Conservation (phyloP, 2,113 vertebrate species). For the Lynx canadensis region DNA sequence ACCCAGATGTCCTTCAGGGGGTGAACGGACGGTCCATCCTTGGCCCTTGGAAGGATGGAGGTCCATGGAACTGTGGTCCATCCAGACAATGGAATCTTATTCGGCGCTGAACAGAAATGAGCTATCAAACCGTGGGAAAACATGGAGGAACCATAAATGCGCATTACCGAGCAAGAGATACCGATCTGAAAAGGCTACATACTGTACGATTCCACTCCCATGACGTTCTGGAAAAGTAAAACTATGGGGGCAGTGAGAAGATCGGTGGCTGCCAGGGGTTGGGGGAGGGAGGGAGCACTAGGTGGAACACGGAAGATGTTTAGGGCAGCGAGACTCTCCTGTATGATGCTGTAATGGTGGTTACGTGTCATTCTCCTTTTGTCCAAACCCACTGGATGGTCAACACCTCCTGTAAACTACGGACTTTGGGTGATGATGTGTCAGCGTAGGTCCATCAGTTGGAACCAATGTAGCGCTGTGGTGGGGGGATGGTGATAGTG, state of each 20-base stretch:
- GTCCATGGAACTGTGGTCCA: no score
- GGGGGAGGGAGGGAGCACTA: background rate
- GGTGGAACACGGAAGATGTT: background rate
- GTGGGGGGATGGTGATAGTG: background rate
- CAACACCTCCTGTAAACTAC: fast-evolving
- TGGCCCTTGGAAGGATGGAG: no score
- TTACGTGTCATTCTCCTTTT: fast-evolving
- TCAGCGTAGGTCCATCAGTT: background rate
- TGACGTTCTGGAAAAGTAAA: background rate
- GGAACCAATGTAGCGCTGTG: background rate
- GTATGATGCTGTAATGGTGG: fast-evolving
- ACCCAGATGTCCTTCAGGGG: background rate
- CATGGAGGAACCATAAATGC: background rate
- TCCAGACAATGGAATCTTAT: background rate
- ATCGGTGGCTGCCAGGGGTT: background rate
- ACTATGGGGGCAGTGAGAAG: background rate
- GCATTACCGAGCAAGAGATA: fast-evolving
- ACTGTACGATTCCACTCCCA: fast-evolving
- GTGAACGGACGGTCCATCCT: background rate
- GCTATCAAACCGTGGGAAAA: background rate
- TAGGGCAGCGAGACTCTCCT: background rate
- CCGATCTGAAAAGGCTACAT: background rate
- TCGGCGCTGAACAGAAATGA: background rate
- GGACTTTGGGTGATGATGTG: background rate
- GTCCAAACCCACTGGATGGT: background rate